phyloP scores from a whole-genome alignment of 2,888 invertebrate genomes.

The Drosophila subquinaria region DNA sequence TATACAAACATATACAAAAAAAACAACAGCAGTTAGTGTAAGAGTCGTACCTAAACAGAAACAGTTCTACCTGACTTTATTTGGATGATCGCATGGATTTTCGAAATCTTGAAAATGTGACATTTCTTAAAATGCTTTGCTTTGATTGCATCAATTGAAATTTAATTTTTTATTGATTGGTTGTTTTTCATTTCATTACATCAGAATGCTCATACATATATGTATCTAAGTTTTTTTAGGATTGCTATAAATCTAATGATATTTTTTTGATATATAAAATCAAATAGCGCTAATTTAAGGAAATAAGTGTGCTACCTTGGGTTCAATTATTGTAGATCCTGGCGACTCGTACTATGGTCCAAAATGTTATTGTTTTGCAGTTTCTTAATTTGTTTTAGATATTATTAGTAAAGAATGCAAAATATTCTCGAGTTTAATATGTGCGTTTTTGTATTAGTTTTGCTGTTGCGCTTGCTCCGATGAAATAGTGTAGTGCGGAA shows the following conservation, averaged over 20 bases:
- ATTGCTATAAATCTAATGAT: background rate
- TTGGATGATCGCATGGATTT: background rate
- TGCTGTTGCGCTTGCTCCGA: conserved; percentile 1
- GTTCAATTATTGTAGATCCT: background rate
- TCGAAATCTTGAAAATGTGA: background rate
- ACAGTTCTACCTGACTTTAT: too few relatives aligned
- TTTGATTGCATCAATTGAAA: background rate
- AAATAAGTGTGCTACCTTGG: background rate
- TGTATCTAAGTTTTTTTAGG: background rate
- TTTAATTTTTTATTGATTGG: background rate
- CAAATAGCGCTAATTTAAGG: background rate
- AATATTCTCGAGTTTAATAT: background rate
- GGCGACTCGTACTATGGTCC: background rate
- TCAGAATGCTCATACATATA: background rate
- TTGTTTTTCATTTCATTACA: background rate
- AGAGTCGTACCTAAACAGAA: too few relatives aligned
- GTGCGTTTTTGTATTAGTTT: background rate
- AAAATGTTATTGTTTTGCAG: background rate
- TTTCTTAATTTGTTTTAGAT: background rate
- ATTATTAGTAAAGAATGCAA: background rate
- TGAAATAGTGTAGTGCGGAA: background rate
- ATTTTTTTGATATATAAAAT: background rate
- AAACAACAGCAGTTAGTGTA: too few relatives aligned
- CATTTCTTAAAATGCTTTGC: background rate
- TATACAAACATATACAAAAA: too few relatives aligned